Percentiles rank a stretch among this genome's conserved stretches.
phyloP scores from a whole-genome alignment of 2,797 vertebrate species.

The Myotis pilosus region DNA sequence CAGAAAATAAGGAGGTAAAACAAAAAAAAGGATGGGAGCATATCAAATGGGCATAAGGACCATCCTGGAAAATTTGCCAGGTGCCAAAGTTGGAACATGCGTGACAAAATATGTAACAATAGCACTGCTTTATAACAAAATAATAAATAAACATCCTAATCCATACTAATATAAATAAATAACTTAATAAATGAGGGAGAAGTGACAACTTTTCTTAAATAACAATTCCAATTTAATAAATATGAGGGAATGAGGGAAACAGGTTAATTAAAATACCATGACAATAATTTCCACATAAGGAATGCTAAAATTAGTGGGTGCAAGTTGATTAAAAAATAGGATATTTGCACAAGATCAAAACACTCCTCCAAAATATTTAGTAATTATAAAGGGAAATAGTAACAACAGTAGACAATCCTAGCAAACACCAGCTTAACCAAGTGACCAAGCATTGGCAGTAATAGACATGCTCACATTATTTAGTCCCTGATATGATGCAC shows the following conservation, averaged over 20 bases:
- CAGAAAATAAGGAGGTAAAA: neutral
- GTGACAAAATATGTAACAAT: neutral
- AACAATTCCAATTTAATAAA: neutral
- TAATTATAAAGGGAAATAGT: slow-evolving; percentile 12
- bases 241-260: neutral
- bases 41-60: neutral
- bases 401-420: neutral
- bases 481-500: neutral
- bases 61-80: neutral
- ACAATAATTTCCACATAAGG: neutral
- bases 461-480: neutral
- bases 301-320: neutral
- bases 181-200: neutral
- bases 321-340: neutral
- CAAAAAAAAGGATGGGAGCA: neutral
- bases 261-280: neutral
- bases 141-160: slow-evolving; percentile 5
- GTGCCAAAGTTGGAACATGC: neutral
- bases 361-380: neutral
- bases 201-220: neutral
- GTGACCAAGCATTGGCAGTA: neutral
- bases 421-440: neutral
- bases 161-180: neutral
- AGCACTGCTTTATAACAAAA: neutral
- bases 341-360: neutral